Evolutionary conservation across 2,113 vertebrate species (phyloP).

Genomic region (Salvator merianae): DNA sequence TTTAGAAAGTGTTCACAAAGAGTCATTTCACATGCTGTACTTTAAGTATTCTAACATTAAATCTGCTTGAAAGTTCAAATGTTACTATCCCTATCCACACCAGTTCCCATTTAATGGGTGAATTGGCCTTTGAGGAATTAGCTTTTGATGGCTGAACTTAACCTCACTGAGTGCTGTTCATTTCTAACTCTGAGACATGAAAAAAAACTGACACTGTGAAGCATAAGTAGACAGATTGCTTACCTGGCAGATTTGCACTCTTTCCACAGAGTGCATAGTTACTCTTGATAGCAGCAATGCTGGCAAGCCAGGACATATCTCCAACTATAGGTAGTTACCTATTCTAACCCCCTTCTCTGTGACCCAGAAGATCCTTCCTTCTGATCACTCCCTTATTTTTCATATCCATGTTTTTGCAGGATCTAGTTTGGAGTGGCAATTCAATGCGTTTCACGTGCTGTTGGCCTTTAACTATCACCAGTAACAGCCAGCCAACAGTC

Average conservation of each 20-base stretch:
- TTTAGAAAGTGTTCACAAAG: not conserved
- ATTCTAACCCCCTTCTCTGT: no score
- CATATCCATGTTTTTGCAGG: not conserved
- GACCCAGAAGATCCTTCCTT: no score
- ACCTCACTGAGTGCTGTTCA: no score
- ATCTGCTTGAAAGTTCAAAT: not conserved
- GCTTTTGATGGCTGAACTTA: no score
- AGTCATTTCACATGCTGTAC: not conserved
- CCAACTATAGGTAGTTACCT: not conserved
- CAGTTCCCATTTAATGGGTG: not conserved
- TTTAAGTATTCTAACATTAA: not conserved
- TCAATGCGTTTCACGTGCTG: not conserved
- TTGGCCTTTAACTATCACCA: not conserved
- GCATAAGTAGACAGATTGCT: no score
- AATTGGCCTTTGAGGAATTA: not conserved
- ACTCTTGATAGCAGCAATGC: no score
- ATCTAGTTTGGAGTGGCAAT: not conserved
- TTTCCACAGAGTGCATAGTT: not conserved
- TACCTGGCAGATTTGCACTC: no score
- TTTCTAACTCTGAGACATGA: no score
- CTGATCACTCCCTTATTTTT: not conserved
- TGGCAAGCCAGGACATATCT: not conserved
- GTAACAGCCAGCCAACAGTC: not conserved
- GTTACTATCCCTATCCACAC: not conserved
- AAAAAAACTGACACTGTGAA: no score